Conservation (phyloP, 2,797 vertebrate species). For the Adelosebastes latens region DNA sequence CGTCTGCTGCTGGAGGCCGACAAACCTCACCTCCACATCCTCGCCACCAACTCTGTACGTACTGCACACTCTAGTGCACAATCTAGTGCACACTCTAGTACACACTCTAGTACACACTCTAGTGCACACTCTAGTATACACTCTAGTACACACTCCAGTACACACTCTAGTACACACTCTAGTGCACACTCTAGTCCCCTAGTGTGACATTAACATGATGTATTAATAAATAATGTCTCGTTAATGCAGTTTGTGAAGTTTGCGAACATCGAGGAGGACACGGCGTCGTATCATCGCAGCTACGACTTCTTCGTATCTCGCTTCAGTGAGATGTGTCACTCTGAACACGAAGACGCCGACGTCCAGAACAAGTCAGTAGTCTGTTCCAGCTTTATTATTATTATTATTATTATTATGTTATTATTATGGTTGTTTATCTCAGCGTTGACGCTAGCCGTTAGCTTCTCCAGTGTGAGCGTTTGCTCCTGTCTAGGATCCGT, state of each 20-base stretch:
- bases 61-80: background rate
- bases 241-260: slow-evolving; percentile 92
- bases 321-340: slow-evolving; percentile 96
- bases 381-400: no score
- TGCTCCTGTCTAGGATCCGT: slow-evolving; percentile 78
- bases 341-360: slow-evolving; percentile 86
- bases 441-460: no score
- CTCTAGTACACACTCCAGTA: background rate
- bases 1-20: slow-evolving; percentile 92
- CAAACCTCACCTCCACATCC: slow-evolving; percentile 92
- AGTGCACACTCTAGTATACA: background rate
- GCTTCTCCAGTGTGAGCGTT: no score
- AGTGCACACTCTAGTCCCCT: background rate
- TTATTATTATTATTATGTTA: no score
- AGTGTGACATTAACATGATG: no score
- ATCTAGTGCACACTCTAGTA: background rate
- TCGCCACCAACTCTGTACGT: slow-evolving; percentile 90
- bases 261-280: slow-evolving; percentile 96
- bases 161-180: background rate
- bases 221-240: background rate
- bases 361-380: slow-evolving; percentile 84
- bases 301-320: slow-evolving; percentile 96
- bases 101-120: background rate
- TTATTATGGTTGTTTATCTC: no score
- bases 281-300: slow-evolving; percentile 93